phyloP scores from a whole-genome alignment of 2,113 vertebrate genomes.

The Rattus rattus region DNA sequence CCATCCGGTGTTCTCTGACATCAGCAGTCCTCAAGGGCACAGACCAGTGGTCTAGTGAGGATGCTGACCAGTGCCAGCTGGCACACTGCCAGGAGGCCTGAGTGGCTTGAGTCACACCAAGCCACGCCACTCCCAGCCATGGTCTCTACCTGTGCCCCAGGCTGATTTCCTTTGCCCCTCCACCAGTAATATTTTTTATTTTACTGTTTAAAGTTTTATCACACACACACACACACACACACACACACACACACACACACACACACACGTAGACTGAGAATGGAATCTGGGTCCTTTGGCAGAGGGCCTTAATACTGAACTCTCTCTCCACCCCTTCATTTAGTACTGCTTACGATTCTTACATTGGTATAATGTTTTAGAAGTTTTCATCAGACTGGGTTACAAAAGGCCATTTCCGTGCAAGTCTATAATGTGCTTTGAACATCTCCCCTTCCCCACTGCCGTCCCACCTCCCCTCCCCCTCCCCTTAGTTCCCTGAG shows the following conservation, averaged over 20 bases:
- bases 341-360: neutral
- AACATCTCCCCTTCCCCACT: neutral
- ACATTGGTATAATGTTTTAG: neutral
- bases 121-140: neutral
- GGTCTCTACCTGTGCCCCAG: neutral
- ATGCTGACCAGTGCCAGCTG: neutral
- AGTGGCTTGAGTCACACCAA: neutral
- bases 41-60: neutral
- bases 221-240: neutral
- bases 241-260: neutral
- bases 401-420: neutral
- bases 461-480: accelerated
- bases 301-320: neutral
- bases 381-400: neutral
- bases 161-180: neutral
- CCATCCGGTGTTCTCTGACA: slow-evolving; percentile 1
- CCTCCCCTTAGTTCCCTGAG: neutral
- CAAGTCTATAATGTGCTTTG: neutral
- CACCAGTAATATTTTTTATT: neutral
- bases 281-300: neutral
- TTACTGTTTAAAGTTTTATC: neutral
- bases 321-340: neutral
- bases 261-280: no score
- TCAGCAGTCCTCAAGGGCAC: neutral
- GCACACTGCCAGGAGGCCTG: neutral